Evolutionary conservation across 1,140 invertebrate species (phyloP).

Genomic region (Magallana gigas): DNA sequence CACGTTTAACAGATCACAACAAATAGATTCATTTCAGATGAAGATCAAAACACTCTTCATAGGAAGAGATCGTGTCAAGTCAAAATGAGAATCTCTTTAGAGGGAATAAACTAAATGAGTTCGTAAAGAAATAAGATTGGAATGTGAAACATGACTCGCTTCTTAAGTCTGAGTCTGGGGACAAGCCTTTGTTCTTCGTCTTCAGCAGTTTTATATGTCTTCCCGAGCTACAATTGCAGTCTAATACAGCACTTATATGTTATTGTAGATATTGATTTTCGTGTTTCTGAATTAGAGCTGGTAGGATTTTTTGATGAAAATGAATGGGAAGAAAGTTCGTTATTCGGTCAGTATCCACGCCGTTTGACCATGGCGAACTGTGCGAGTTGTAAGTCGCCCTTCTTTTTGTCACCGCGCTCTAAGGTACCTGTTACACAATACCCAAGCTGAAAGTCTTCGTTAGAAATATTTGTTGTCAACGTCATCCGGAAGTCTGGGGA

Average conservation of each 20-base stretch:
- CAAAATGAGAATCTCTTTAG: not conserved
- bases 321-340: not conserved
- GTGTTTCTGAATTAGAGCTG: conserved; percentile 23
- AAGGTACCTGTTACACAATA: conserved; percentile 92
- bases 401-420: conserved; percentile 84
- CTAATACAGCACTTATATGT: conserved; percentile 21
- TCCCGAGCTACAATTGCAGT: not conserved
- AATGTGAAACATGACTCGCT: conserved; percentile 9
- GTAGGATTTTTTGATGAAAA: conserved; percentile 25
- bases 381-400: conserved; percentile 89
- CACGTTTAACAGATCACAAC: conserved; percentile 5
- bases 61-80: not conserved
- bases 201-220: conserved; percentile 14
- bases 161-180: not conserved
- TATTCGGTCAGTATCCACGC: conserved; percentile 74
- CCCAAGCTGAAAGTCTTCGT: conserved; percentile 91
- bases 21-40: not conserved
- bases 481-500: conserved; percentile 82
- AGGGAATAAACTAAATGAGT: not conserved
- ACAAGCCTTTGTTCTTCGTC: not conserved
- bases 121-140: conserved; percentile 12
- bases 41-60: not conserved
- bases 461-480: conserved; percentile 88
- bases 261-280: conserved; percentile 22
- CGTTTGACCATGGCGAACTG: conserved; percentile 91